These are phyloP conservation scores for Solea senegalensis DNA, from an alignment of 2,113 vertebrate species.

Conservation along the genomic window DNA sequence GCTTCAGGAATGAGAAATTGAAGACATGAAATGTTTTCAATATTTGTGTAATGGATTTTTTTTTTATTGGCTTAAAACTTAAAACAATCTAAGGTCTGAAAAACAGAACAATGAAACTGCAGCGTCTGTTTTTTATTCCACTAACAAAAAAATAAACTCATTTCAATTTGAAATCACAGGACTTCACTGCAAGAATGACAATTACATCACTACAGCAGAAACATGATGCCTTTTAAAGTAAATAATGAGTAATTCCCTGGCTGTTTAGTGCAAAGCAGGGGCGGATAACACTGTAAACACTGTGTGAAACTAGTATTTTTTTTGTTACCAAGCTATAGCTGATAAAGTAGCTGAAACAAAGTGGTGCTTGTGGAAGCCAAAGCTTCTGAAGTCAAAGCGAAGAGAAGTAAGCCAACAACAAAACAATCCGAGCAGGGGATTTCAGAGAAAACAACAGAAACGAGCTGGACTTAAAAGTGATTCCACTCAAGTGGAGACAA, in stretches of 20 bases:
- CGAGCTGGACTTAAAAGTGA: neutral
- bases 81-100: too few species aligned
- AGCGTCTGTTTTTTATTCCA: too few species aligned
- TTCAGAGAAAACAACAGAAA: constrained; percentile 3
- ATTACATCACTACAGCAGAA: neutral
- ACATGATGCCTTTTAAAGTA: constrained; percentile 25
- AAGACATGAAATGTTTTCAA: too few species aligned
- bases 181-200: too few species aligned
- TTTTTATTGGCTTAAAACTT: too few species aligned
- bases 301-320: constrained; percentile 35
- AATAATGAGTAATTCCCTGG: constrained; percentile 25
- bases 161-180: too few species aligned
- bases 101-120: too few species aligned
- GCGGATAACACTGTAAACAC: constrained; percentile 38
- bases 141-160: too few species aligned
- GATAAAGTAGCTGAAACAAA: constrained; percentile 54
- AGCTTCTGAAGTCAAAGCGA: constrained; percentile 21
- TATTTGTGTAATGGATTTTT: too few species aligned
- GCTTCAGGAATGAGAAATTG: too few species aligned
- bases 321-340: constrained; percentile 13
- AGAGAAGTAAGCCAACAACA: constrained; percentile 8
- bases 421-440: constrained; percentile 3
- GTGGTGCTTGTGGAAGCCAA: constrained; percentile 41
- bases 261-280: neutral
- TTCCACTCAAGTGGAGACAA: neutral